Percentiles rank a stretch among this genome's conserved stretches.
phyloP scores from a whole-genome alignment of 2,888 invertebrate genomes.

The Willowsia nigromaculata region DNA sequence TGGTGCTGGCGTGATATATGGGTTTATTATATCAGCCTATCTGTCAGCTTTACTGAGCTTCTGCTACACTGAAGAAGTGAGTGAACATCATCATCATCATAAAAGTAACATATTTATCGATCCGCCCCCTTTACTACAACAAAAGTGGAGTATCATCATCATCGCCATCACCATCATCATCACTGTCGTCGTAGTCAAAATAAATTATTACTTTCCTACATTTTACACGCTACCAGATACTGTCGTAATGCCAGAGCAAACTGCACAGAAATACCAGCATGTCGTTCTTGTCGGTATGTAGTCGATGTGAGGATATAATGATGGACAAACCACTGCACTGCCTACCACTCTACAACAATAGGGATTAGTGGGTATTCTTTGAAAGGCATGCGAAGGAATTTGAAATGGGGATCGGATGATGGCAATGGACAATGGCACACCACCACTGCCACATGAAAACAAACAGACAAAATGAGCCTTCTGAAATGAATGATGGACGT shows the following conservation, averaged over 20 bases:
- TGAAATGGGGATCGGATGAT: slow-evolving; percentile 11
- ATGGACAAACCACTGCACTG: background rate
- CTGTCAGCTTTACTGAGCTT: background rate
- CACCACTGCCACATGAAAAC: background rate
- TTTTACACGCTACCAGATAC: background rate
- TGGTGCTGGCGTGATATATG: slow-evolving; percentile 13
- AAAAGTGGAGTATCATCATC: slow-evolving; percentile 28
- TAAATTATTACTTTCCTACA: slow-evolving; percentile 36
- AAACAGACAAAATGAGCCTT: background rate
- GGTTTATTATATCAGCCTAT: background rate
- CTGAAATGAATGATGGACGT: background rate
- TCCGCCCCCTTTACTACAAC: slow-evolving; percentile 44
- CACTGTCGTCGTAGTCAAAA: background rate
- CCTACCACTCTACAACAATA: background rate
- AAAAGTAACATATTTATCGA: slow-evolving; percentile 47
- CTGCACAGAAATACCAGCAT: background rate
- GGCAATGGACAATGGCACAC: background rate
- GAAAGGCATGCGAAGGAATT: background rate
- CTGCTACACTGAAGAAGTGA: background rate
- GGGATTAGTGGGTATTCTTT: background rate
- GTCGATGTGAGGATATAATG: background rate
- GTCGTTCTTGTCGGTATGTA: background rate
- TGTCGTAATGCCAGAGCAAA: background rate
- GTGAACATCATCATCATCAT: slow-evolving; percentile 10
- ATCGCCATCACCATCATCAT: background rate